These are phyloP conservation scores for Criorhina ranunculi DNA, from an alignment of 2,888 invertebrate species.

Conservation along the genomic window DNA sequence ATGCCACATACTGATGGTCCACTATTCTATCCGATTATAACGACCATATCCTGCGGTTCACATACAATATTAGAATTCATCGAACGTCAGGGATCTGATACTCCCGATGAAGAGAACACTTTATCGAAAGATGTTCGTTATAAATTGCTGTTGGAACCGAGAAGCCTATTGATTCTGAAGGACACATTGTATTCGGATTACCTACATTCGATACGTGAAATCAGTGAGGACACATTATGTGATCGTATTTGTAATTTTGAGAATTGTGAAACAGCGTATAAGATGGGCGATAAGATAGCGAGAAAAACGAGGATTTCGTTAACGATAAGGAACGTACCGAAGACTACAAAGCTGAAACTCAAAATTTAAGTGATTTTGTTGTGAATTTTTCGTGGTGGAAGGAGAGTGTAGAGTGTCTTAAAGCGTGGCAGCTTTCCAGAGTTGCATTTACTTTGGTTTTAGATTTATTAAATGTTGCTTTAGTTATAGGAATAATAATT, in stretches of 20 bases:
- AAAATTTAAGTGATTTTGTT: conserved; percentile 84
- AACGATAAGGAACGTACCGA: conserved; percentile 97
- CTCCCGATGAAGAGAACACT: conserved; percentile 26
- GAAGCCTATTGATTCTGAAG: conserved; percentile 94
- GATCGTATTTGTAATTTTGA: conserved; percentile 88
- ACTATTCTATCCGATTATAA: conserved; percentile 95
- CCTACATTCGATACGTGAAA: conserved; percentile 94
- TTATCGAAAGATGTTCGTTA: conserved; percentile 85
- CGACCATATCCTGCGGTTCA: conserved; percentile 96
- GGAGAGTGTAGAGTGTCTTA: conserved; percentile 16
- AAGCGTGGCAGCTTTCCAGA: conserved; percentile 14
- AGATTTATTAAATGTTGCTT: conserved; percentile 12
- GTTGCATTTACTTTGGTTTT: conserved; percentile 24
- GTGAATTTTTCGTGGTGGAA: conserved; percentile 16
- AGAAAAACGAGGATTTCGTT: conserved; percentile 94
- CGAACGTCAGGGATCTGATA: conserved; percentile 77
- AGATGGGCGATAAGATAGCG: conserved; percentile 87
- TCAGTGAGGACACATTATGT: conserved; percentile 87
- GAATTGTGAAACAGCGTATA: conserved; percentile 86
- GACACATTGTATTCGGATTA: conserved; percentile 92
- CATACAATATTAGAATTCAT: conserved; percentile 94
- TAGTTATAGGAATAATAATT: not conserved
- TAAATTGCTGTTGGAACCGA: conserved; percentile 92
- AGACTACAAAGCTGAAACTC: conserved; percentile 91
- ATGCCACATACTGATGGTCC: conserved; percentile 99